Evolutionary conservation across 2,113 vertebrate species (phyloP).

Genomic region (Lucifuga dentata): DNA sequence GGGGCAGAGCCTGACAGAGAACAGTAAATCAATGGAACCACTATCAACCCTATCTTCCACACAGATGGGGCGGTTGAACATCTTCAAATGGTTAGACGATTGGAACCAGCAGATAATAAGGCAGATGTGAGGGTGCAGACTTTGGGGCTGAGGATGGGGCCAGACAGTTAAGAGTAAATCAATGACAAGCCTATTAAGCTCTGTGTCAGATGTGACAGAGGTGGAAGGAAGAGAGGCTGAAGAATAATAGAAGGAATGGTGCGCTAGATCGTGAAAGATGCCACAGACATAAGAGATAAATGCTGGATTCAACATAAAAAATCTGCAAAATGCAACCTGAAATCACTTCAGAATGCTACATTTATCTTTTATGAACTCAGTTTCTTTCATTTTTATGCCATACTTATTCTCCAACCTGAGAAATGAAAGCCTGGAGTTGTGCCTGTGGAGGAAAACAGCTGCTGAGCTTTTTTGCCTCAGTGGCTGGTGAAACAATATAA

Average conservation of each 20-base stretch:
- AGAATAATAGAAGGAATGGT: constrained; percentile 7
- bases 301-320: constrained; percentile 5
- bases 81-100: constrained; percentile 47
- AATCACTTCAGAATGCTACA: too few relatives aligned
- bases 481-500: background rate
- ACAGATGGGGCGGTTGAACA: constrained; percentile 38
- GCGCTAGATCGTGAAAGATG: background rate
- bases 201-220: constrained; percentile 30
- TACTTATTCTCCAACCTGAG: background rate
- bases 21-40: constrained; percentile 56
- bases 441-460: background rate
- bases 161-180: constrained; percentile 54
- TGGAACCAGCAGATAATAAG: constrained; percentile 30
- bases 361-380: background rate
- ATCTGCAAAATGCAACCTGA: background rate
- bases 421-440: background rate
- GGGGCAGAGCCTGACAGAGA: background rate
- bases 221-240: constrained; percentile 4
- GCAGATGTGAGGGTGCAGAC: constrained; percentile 22
- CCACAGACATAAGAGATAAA: constrained; percentile 4
- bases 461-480: background rate
- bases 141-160: background rate
- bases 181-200: constrained; percentile 54
- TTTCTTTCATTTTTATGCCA: background rate
- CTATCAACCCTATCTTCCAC: constrained; percentile 14